phyloP scores from a whole-genome alignment of 2,888 invertebrate species.

The Hypolimnas misippus region DNA sequence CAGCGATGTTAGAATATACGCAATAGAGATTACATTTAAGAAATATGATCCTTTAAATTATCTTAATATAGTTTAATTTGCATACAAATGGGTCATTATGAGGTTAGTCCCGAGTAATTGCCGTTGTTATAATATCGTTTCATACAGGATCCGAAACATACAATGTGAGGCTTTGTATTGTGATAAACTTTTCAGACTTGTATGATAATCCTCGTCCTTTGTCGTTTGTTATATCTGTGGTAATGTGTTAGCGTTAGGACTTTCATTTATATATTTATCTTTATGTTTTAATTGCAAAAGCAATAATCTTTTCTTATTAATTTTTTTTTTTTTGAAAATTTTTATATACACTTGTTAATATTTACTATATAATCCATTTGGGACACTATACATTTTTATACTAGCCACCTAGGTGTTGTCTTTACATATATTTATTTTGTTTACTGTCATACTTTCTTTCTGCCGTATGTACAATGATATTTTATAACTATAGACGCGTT shows the following conservation, averaged over 20 bases:
- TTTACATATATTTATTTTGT: too few relatives aligned
- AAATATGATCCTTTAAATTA: conserved; percentile 62
- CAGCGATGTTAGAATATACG: conserved; percentile 17
- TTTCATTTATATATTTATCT: conserved; percentile 4
- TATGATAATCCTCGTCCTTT: conserved; percentile 29
- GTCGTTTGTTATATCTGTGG: neutral
- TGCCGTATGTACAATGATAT: too few relatives aligned
- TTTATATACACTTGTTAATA: too few relatives aligned
- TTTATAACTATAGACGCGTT: too few relatives aligned
- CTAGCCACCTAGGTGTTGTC: too few relatives aligned
- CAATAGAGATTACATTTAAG: conserved; percentile 40
- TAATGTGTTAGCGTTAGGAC: conserved; percentile 33
- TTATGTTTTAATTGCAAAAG: neutral
- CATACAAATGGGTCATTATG: conserved; percentile 75
- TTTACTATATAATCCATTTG: too few relatives aligned
- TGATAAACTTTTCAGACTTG: conserved; percentile 1
- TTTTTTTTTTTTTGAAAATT: too few relatives aligned
- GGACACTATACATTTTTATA: too few relatives aligned
- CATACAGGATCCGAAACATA: conserved; percentile 34
- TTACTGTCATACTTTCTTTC: too few relatives aligned
- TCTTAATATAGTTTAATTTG: conserved; percentile 65
- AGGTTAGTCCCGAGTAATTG: conserved; percentile 64
- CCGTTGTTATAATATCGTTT: conserved; percentile 60
- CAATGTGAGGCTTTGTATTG: conserved; percentile 20
- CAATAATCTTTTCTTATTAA: too few relatives aligned